Evolutionary conservation across 2,113 vertebrate species (phyloP).

Genomic region (Empidonax alnorum): DNA sequence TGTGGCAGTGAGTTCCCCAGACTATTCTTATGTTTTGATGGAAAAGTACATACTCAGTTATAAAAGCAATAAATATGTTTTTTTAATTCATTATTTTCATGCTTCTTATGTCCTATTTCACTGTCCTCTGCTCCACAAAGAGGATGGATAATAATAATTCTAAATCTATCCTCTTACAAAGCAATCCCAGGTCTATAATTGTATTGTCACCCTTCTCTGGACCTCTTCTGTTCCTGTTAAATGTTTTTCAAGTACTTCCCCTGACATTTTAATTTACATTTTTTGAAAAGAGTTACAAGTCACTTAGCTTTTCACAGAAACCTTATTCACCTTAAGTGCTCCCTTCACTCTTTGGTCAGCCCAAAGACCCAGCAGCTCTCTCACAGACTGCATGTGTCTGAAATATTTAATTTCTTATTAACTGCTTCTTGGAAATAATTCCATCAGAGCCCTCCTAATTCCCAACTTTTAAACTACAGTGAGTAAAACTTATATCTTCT

Average conservation of each 20-base stretch:
- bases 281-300: neutral
- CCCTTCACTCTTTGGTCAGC: neutral
- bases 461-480: neutral
- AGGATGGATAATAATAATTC: neutral
- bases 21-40: neutral
- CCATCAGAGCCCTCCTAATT: neutral
- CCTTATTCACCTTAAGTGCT: neutral
- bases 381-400: neutral
- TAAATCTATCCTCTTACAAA: neutral
- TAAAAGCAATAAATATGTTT: neutral
- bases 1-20: neutral
- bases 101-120: neutral
- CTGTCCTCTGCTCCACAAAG: neutral
- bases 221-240: constrained; percentile 15
- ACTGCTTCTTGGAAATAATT: neutral
- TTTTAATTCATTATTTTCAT: neutral
- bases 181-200: neutral
- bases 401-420: constrained; percentile 43
- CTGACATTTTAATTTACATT: constrained; percentile 17
- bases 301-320: constrained; percentile 22
- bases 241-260: constrained; percentile 14
- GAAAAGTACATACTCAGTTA: neutral
- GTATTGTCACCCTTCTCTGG: neutral
- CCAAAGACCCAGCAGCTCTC: neutral
- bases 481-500: neutral